Evolutionary conservation across 2,888 invertebrate genomes (phyloP).

Genomic region (Microplitis deprimator): DNA sequence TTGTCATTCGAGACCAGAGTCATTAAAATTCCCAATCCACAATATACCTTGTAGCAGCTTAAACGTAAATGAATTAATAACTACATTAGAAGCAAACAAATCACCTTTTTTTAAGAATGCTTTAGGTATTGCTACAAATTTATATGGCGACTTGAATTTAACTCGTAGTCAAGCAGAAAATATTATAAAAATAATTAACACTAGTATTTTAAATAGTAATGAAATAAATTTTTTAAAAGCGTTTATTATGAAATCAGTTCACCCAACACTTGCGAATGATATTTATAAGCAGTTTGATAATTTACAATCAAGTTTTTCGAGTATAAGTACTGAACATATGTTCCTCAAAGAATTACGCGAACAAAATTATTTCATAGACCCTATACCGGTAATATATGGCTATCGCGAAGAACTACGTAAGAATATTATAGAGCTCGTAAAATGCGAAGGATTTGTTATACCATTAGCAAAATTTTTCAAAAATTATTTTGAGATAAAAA

Average conservation of each 20-base stretch:
- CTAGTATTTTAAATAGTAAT: constrained; percentile 11
- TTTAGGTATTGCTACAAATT: constrained; percentile 4
- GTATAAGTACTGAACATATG: not conserved
- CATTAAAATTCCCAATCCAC: not conserved
- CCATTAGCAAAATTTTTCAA: not conserved
- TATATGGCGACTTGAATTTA: constrained; percentile 10
- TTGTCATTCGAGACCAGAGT: not conserved
- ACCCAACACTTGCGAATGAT: not conserved
- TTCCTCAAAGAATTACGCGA: not conserved
- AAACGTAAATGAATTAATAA: not conserved
- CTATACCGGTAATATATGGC: not conserved
- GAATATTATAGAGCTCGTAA: not conserved
- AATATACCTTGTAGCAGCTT: not conserved
- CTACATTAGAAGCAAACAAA: not conserved
- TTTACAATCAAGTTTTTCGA: not conserved
- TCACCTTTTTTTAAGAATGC: not conserved
- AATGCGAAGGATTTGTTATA: not conserved
- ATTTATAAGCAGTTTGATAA: constrained; percentile 8
- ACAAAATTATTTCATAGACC: not conserved
- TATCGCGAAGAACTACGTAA: constrained; percentile 19
- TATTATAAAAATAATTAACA: not conserved
- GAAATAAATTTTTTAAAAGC: constrained; percentile 8
- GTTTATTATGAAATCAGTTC: not conserved
- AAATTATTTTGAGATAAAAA: constrained; percentile 20
- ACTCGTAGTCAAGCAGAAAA: not conserved